Evolutionary conservation across 2,888 invertebrate genomes (phyloP), one percentile per base, ranked within the genome.

Genomic region (Scaptomyza tumidula): DNA sequence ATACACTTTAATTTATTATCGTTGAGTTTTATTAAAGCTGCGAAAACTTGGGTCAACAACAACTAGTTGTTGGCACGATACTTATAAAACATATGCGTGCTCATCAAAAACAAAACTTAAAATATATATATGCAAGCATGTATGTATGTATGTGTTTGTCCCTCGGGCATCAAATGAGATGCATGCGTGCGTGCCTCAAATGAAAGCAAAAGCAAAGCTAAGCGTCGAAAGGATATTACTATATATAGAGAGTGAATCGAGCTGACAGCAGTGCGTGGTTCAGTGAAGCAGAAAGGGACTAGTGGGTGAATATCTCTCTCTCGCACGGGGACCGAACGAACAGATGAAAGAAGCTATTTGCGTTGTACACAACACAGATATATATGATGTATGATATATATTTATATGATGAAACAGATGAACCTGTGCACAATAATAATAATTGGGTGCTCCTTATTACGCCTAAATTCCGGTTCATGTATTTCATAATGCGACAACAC

Each of bases 71-170:
- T 77, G 41, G 53, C 61, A 83, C 49, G 78, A 78, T 62, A 64
- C 84, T 84, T 84, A 82, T 82, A 82, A 86, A 84, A 86, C 86
- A 84, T 71, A 78, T 82, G 87, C 72, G 81, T 84, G 81, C 86
- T 86, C 87, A 82, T 82, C 87, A 83, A 81, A 81, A 86, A 75
- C 87, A 63, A 75, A 75, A 83, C 87, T 83, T 83, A 84, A 83
- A 83, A 83, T 78, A 71, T 78, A 73, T 71, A 11, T 35, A 9
- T 71, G 81, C 71, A 2, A 5, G 10, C 80, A 73, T 7, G 78
- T 75, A 75, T 71, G 78, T 75, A 75, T 71, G 81, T 71, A 11
- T 13, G 31, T 68, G 84, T 83, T 73, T 73, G 78, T 78, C 81
- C 84, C 55, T 39, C 46, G 81, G 86, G 86, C 63, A 43, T 53